phyloP scores from a whole-genome alignment of 1,140 invertebrate species.

The Pomacea maculata region DNA sequence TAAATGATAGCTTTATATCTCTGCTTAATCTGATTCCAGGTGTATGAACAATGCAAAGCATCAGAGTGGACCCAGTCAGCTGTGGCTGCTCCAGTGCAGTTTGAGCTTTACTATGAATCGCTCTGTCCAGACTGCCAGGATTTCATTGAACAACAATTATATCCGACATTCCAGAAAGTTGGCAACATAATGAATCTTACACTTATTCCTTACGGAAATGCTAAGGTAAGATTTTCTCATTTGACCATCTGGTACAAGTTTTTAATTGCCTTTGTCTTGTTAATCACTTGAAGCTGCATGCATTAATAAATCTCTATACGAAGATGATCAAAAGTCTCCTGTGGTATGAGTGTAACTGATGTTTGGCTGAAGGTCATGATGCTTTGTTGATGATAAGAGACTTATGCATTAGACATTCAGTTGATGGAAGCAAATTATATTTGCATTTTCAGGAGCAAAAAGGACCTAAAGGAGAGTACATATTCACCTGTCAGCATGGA shows the following conservation, averaged over 20 bases:
- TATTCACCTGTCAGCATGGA: conserved; percentile 87
- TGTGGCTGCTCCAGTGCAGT: conserved; percentile 54
- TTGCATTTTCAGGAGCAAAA: conserved; percentile 34
- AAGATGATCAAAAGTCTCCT: not conserved
- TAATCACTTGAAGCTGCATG: not conserved
- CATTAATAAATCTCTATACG: not conserved
- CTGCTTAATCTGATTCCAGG: conserved; percentile 36
- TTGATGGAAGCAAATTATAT: not conserved
- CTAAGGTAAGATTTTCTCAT: conserved; percentile 70
- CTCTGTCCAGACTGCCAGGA: conserved; percentile 89
- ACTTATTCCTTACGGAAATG: conserved; percentile 86
- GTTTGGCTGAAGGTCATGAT: not conserved
- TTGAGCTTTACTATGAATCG: conserved; percentile 91
- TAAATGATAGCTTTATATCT: too few relatives aligned
- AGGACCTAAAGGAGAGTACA: conserved; percentile 40
- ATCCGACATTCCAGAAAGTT: conserved; percentile 70
- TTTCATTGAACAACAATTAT: conserved; percentile 82
- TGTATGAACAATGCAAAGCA: conserved; percentile 50
- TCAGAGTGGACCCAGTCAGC: conserved; percentile 19
- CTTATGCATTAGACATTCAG: not conserved
- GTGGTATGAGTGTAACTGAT: not conserved
- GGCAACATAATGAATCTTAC: conserved; percentile 62
- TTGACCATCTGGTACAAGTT: not conserved
- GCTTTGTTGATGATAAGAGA: not conserved
- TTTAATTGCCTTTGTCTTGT: too few relatives aligned